Evolutionary conservation across 2,888 invertebrate genomes (phyloP), one percentile per base, ranked within the genome.

Genomic region (Deilephila elpenor): DNA sequence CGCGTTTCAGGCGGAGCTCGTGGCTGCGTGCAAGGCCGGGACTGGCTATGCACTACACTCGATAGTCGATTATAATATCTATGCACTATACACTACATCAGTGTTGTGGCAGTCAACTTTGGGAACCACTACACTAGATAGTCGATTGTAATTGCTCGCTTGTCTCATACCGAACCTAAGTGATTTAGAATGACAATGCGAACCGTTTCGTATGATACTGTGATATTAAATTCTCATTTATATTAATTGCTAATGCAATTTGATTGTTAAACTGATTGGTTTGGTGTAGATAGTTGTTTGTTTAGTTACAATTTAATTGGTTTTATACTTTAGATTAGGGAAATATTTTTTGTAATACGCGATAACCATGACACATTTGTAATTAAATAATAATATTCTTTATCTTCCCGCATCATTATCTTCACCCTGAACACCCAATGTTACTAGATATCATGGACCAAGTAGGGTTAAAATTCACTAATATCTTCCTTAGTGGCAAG

Each of bases 1-100:
- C 77, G 78, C 44, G 44, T 67, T 77, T 78, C 76, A 79, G 83
- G 81, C 81, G 83, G 80, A 14, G 76, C 75, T 83, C 83, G 85
- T 85, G 84, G 82, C 81, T 85, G 78, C 80, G 78, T 74, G 75
- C 86, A 86, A 87, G 88, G 88, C 83, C 81, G 80, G 76, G 77
- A 81, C 82, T 80, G 80, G 82, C 79, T 80, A 79, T 83, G 78
- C 83, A 84, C 81, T 83, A 78, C 83, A 84, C 81, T 44, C 44
- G 44, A 44, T 44, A 44, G 44, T 44, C 44, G 44, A 44, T 79
- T 77, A 78, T 84, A 84, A 85, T 84, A 44, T 44, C 79, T 80
- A 79, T 83, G 78, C 82, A 84, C 82, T 83, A 80, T 78, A 81
- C 44, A 44, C 11, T 44, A 11, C 2, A 44, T 44, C 25, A 25